Evolutionary conservation across 2,888 invertebrate genomes (phyloP), one percentile per base, ranked within the genome.

Genomic region (Leucoma salicis): DNA sequence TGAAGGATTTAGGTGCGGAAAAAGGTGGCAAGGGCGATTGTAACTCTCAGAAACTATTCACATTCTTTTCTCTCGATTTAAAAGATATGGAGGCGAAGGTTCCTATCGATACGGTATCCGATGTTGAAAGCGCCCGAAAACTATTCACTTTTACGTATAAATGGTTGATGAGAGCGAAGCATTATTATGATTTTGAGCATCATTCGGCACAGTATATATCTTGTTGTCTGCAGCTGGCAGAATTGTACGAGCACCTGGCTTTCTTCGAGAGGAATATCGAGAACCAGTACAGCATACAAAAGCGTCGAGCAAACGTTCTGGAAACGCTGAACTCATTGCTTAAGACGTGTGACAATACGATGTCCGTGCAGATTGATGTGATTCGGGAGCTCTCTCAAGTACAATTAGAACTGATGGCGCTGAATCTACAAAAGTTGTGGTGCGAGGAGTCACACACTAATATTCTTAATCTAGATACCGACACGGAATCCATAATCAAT

Each of bases 211-310:
- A 92, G 54, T 92, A 91, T 55, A 91, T 92, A 39, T 91, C 92
- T 31, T 89, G 91, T 44, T 89, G 92, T 1, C 66, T 92, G 49
- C 92, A 92, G 64, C 68, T 92, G 31, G 94, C 93, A 29, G 92
- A 93, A 58, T 71, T 94, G 10, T 94, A 93, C 66, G 92, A 92
- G 56, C 91, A 92, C 62, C 79, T 95, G 37, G 92, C 94, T 0
- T 94, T 94, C 71, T 95, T 94, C 77, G 95, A 95, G 72, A 82
- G 90, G 27, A 93, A 93, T 64, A 83, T 93, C 29, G 94, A 94
- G 47, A 80, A 77, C 46, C 88, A 88, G 53, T 92, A 93, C 62
- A 88, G 78, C 46, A 87, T 92, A 14, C 92, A 92, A 56, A 92
- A 91, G 66, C 80, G 91, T 32, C 77, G 92, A 13, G 91, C 91